These are phyloP conservation scores for Nasonia longicornis DNA, from an alignment of 1,140 invertebrate species.

Conservation along the genomic window DNA sequence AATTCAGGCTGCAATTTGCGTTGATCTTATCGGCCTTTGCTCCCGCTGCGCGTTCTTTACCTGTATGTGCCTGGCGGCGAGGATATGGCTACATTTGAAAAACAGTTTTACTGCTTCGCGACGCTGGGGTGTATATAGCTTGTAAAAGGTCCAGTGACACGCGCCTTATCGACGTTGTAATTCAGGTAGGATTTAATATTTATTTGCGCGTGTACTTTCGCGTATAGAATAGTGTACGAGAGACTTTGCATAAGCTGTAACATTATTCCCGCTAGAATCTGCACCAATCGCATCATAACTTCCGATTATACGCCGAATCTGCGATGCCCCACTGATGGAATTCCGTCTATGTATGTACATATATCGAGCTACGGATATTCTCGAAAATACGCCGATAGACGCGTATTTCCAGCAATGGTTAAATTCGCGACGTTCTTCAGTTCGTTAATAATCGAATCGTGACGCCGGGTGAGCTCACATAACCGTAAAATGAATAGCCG, in stretches of 20 bases:
- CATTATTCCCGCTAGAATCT: too few species aligned
- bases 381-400: too few species aligned
- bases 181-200: not conserved
- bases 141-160: not conserved
- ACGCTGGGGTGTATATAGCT: not conserved
- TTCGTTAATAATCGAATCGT: not conserved
- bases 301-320: too few species aligned
- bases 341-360: not conserved
- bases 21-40: not conserved
- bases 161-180: not conserved
- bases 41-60: not conserved
- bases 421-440: not conserved
- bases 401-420: not conserved
- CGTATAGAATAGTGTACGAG: too few species aligned
- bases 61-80: too few species aligned
- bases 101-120: not conserved
- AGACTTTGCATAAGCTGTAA: too few species aligned
- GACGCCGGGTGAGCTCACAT: not conserved
- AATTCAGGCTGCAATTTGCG: not conserved
- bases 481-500: not conserved
- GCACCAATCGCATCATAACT: too few species aligned
- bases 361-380: not conserved
- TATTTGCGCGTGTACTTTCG: not conserved
- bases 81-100: not conserved
- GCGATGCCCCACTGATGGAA: too few species aligned